Conservation (phyloP, 2,888 invertebrate genomes). For the Ochropleura plecta region DNA sequence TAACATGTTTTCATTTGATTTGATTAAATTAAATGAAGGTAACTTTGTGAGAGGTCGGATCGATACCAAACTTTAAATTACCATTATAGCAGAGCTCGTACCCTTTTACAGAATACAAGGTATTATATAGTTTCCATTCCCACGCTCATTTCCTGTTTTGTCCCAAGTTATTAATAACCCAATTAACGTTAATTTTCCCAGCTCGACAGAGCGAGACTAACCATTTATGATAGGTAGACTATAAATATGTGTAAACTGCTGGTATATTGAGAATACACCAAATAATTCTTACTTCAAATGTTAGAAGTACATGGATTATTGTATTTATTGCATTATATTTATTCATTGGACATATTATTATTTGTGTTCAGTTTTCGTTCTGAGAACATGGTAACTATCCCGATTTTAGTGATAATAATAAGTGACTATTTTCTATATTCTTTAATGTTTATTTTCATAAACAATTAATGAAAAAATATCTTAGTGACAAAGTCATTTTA, state of each 20-base stretch:
- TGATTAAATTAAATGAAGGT: not conserved
- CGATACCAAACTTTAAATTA: not conserved
- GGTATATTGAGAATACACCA: not conserved
- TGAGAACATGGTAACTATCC: no score
- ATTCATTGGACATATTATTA: no score
- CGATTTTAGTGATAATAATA: no score
- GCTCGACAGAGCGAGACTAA: not conserved
- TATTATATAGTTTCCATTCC: constrained; percentile 1
- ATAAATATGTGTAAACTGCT: not conserved
- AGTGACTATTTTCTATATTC: no score
- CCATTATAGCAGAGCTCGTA: not conserved
- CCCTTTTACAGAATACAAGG: not conserved
- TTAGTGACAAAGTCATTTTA: no score
- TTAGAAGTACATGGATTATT: not conserved
- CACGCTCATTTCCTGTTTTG: not conserved
- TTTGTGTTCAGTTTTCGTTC: no score
- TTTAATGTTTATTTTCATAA: no score
- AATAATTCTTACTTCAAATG: not conserved
- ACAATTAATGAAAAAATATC: no score
- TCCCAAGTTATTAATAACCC: not conserved
- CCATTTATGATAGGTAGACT: not conserved
- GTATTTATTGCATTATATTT: no score
- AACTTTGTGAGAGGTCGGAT: not conserved
- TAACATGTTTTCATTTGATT: no score
- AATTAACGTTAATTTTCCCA: not conserved